Evolutionary conservation across 1,140 invertebrate species (phyloP).

Genomic region (Drosophila nebulosa): DNA sequence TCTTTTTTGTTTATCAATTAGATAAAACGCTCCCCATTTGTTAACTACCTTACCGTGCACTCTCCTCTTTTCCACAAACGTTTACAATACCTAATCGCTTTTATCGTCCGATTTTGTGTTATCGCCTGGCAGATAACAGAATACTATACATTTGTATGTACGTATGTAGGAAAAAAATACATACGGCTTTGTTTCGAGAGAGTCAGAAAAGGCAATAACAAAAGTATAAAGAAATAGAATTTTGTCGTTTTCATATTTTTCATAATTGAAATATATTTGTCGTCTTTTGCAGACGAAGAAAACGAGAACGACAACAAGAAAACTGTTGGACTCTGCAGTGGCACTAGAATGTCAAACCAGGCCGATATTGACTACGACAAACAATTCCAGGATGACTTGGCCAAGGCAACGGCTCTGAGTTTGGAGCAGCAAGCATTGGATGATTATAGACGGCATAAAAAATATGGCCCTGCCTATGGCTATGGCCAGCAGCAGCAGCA

Average conservation of each 20-base stretch:
- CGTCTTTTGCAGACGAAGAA: conserved; percentile 34
- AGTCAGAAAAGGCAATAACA: conserved; percentile 4
- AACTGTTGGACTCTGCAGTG: conserved; percentile 4
- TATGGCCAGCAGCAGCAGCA: conserved; percentile 24
- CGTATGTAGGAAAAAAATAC: conserved; percentile 13
- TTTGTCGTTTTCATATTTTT: conserved; percentile 17
- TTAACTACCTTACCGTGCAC: not conserved
- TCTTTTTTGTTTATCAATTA: too few relatives aligned
- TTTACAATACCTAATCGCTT: conserved; percentile 60
- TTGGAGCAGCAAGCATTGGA: conserved; percentile 91
- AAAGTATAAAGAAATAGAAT: conserved; percentile 40
- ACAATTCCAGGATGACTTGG: conserved; percentile 91
- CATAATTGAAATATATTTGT: conserved; percentile 8
- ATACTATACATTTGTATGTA: not conserved
- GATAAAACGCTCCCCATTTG: not conserved
- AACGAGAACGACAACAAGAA: conserved; percentile 13
- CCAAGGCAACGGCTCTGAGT: conserved; percentile 91
- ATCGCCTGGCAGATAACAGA: conserved; percentile 56
- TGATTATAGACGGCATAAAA: conserved; percentile 85
- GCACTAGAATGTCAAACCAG: conserved; percentile 66
- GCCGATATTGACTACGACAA: conserved; percentile 86
- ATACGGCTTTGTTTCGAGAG: conserved; percentile 39
- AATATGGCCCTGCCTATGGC: conserved; percentile 53
- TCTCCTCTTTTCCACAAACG: not conserved
- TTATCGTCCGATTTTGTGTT: conserved; percentile 54